A percentile compares a stretch with the other conserved stretches of the same genome.
Conservation (phyloP, 1,140 invertebrate genomes). For the Apis laboriosa region DNA sequence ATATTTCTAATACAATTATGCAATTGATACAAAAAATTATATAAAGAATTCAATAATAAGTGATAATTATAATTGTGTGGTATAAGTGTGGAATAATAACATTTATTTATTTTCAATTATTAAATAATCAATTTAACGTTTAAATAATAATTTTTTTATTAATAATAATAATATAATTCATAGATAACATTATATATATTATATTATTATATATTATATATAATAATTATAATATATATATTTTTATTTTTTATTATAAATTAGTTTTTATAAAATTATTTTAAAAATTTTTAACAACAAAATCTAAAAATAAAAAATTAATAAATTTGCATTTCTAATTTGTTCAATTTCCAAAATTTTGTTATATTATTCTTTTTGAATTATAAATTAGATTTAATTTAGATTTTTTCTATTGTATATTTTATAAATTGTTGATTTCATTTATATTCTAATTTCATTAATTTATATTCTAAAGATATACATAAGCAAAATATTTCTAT, state of each 20-base stretch:
- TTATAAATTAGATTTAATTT: not conserved
- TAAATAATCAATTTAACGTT: not conserved
- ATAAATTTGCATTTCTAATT: not conserved
- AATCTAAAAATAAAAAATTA: not conserved
- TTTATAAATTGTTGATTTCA: not conserved
- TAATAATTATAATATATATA: too few species aligned
- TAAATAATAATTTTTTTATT: not conserved
- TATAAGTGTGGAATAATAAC: not conserved
- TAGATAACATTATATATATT: not conserved
- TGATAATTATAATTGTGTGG: too few species aligned
- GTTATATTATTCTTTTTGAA: not conserved
- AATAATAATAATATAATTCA: not conserved
- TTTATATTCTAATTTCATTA: too few species aligned
- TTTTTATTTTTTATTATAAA: not conserved
- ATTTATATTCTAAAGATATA: not conserved
- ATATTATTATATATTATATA: not conserved
- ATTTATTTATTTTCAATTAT: not conserved
- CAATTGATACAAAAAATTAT: not conserved
- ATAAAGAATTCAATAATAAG: not conserved
- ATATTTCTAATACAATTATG: not conserved
- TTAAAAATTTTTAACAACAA: not conserved
- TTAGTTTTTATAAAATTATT: not conserved
- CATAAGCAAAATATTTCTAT: not conserved
- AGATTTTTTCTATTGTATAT: not conserved
- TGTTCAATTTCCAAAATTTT: not conserved